phyloP scores from a whole-genome alignment of 2,888 invertebrate species.

The Lepidochitona cinerea region DNA sequence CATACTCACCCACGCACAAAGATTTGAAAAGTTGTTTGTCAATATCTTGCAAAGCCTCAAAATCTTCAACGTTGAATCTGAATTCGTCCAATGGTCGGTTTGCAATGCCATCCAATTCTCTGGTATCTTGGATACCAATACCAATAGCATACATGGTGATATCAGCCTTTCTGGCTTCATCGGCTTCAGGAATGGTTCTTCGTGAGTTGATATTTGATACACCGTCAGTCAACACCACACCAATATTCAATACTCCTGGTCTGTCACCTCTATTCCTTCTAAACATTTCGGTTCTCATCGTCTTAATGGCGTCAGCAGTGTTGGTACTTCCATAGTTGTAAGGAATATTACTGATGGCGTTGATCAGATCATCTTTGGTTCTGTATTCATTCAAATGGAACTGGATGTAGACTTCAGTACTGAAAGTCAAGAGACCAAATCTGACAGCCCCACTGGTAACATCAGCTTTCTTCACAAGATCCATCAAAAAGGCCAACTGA shows the following conservation, averaged over 20 bases:
- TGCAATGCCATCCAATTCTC: constrained; percentile 45
- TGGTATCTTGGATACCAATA: constrained; percentile 42
- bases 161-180: constrained; percentile 32
- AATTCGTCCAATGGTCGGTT: constrained; percentile 34
- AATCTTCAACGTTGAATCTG: constrained; percentile 39
- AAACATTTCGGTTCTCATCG: constrained; percentile 53
- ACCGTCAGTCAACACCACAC: constrained; percentile 64
- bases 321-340: constrained; percentile 61
- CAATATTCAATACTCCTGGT: constrained; percentile 47
- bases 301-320: constrained; percentile 55
- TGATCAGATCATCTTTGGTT: constrained; percentile 40
- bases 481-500: constrained; percentile 57
- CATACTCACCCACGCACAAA: constrained; percentile 39
- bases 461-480: constrained; percentile 48
- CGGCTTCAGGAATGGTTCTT: constrained; percentile 56
- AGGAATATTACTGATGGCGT: constrained; percentile 49
- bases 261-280: constrained; percentile 55
- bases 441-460: constrained; percentile 52
- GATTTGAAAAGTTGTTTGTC: constrained; percentile 48
- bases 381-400: constrained; percentile 52
- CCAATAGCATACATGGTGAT: constrained; percentile 50
- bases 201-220: constrained; percentile 60
- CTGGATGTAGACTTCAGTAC: constrained; percentile 46
- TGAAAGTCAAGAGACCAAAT: constrained; percentile 57
- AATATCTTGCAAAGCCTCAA: constrained; percentile 39